Percentiles rank a stretch among this genome's conserved stretches.
Evolutionary conservation across 2,888 invertebrate species (phyloP).

Genomic region (Myopa testacea): DNA sequence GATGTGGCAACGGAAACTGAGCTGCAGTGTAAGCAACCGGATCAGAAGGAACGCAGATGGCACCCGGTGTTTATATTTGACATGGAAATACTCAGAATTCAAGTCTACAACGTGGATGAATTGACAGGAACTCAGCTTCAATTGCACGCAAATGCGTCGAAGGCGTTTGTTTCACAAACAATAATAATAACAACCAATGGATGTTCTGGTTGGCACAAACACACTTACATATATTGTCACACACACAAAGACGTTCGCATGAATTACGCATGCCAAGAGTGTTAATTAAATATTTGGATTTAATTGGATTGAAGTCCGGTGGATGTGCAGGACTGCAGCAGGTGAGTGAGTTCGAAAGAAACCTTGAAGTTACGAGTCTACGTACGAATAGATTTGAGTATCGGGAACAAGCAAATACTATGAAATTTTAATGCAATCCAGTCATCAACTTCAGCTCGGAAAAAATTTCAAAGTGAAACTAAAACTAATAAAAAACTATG

Average conservation of each 20-base stretch:
- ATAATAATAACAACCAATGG: neutral
- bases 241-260: neutral
- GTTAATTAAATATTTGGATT: slow-evolving; percentile 22
- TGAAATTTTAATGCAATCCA: no score
- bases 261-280: slow-evolving; percentile 12
- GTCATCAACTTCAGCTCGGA: no score
- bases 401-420: no score
- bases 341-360: no score
- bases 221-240: neutral
- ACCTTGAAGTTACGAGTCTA: no score
- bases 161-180: slow-evolving; percentile 6
- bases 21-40: neutral
- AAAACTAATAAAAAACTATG: no score
- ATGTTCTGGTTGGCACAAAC: neutral
- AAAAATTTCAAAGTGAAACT: no score
- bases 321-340: neutral
- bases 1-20: neutral
- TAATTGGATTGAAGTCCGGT: neutral
- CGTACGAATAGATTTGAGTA: slow-evolving; percentile 1
- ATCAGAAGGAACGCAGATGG: no score
- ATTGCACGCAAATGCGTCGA: neutral
- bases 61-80: no score
- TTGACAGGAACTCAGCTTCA: neutral
- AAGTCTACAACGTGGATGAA: neutral
- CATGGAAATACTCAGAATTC: no score